These are phyloP conservation scores for Marmota monax DNA, from an alignment of 2,113 vertebrate genomes.

Conservation along the genomic window DNA sequence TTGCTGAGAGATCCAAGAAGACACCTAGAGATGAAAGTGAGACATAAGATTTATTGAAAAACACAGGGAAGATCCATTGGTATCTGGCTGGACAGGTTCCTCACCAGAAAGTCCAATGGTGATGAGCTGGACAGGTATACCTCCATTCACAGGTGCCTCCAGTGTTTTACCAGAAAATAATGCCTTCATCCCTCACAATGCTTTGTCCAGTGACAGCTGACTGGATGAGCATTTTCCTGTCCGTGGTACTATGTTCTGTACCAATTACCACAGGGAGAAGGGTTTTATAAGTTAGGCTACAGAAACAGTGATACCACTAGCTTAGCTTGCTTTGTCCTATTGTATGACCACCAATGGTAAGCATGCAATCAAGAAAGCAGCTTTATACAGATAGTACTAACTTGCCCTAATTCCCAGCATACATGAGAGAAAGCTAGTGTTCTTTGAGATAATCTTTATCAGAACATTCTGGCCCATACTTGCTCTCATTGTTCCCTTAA, in stretches of 20 bases:
- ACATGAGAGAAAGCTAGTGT: not conserved
- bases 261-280: not conserved
- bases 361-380: not conserved
- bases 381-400: not conserved
- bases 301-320: not conserved
- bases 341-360: not conserved
- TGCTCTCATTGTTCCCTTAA: not conserved
- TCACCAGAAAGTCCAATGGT: too few relatives aligned
- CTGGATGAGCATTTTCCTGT: not conserved
- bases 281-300: not conserved
- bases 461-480: not conserved
- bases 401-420: not conserved
- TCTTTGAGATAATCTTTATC: not conserved
- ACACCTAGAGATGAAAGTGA: not conserved
- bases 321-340: not conserved
- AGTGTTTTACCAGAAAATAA: not conserved
- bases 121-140: too few relatives aligned
- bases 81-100: too few relatives aligned
- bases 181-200: not conserved
- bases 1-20: not conserved
- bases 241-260: not conserved
- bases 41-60: not conserved
- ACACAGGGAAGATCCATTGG: not conserved
- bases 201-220: not conserved
- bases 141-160: not conserved